These are phyloP conservation scores for Falco naumanni DNA, from an alignment of 2,797 vertebrate species.

Conservation along the genomic window DNA sequence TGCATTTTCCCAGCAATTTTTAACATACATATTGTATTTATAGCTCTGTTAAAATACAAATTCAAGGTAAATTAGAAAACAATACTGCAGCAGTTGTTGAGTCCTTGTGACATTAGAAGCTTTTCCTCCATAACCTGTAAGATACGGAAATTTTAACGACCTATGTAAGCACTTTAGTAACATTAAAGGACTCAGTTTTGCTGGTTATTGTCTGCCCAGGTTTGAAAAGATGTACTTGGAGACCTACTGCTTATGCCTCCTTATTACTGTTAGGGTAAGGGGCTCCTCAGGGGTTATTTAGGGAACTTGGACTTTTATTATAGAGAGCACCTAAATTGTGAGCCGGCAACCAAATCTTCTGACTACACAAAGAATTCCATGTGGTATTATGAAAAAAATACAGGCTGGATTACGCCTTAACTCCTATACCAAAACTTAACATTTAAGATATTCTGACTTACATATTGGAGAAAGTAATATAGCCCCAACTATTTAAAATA, in stretches of 20 bases:
- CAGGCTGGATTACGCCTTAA: neutral
- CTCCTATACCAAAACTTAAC: neutral
- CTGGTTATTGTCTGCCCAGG: neutral
- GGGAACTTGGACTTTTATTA: neutral
- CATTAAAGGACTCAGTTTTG: neutral
- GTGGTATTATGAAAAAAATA: neutral
- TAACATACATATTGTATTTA: neutral
- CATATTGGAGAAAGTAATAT: neutral
- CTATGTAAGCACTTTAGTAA: neutral
- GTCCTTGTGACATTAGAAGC: neutral
- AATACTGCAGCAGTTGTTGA: neutral
- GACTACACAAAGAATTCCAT: neutral
- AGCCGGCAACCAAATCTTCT: neutral
- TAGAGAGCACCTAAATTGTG: neutral
- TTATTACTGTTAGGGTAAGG: neutral
- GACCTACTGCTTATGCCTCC: neutral
- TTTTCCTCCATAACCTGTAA: slow-evolving; percentile 24
- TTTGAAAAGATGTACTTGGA: neutral
- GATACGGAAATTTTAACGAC: neutral
- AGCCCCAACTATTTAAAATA: neutral
- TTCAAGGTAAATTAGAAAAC: slow-evolving; percentile 21
- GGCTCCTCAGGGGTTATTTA: neutral
- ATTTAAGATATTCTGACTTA: neutral
- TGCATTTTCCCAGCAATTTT: neutral
- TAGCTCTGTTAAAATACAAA: slow-evolving; percentile 19